Evolutionary conservation across 2,888 invertebrate species (phyloP).

Genomic region (Diloba caeruleocephala): DNA sequence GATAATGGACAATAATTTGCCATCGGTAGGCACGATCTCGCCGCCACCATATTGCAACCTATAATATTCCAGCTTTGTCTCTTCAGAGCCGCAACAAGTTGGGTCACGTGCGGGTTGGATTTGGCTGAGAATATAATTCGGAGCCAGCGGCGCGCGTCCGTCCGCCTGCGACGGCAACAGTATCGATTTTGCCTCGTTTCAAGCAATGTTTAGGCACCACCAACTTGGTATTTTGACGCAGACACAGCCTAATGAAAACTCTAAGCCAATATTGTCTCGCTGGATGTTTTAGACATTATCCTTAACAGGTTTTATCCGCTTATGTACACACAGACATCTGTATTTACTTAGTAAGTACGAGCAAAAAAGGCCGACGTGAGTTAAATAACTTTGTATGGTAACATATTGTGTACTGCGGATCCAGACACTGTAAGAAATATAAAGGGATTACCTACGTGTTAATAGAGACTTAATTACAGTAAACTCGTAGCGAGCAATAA

Average conservation of each 20-base stretch:
- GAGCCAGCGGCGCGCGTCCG: constrained; percentile 83
- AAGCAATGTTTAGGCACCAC: constrained; percentile 75
- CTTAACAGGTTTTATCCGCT: constrained; percentile 42
- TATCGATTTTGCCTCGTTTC: constrained; percentile 84
- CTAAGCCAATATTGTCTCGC: constrained; percentile 40
- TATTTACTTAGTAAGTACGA: constrained; percentile 55
- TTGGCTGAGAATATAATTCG: constrained; percentile 80
- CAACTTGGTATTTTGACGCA: constrained; percentile 62
- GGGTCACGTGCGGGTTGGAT: constrained; percentile 85
- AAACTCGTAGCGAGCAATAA: constrained; percentile 20
- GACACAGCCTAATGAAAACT: constrained; percentile 58
- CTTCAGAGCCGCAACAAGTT: constrained; percentile 82
- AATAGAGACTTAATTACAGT: constrained; percentile 28
- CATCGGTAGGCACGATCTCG: constrained; percentile 47
- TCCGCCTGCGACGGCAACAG: constrained; percentile 74
- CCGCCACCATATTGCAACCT: constrained; percentile 53
- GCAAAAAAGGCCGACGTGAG: constrained; percentile 59
- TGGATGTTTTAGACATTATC: constrained; percentile 48
- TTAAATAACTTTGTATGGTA: constrained; percentile 60
- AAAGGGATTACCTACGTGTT: constrained; percentile 43
- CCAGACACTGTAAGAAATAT: constrained; percentile 50
- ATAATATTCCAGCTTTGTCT: constrained; percentile 62
- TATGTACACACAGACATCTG: constrained; percentile 52
- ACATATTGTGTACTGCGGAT: constrained; percentile 63
- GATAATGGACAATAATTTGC: constrained; percentile 55